Evolutionary conservation across 92 coral and sea anemone genomes (phyloP).

Genomic region (Actinernus sp.): DNA sequence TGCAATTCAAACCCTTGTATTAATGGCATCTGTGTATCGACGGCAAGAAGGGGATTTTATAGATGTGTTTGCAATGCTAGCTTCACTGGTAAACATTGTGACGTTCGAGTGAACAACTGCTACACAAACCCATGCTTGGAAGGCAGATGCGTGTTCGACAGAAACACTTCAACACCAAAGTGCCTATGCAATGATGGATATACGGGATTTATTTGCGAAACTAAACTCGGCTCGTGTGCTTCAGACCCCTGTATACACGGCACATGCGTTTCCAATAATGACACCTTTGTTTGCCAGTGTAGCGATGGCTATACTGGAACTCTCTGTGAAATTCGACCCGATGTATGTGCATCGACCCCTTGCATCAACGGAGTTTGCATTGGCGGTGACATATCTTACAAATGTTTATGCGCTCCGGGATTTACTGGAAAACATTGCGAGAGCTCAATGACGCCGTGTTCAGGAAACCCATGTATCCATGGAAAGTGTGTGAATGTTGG

Average conservation of each 20-base stretch:
- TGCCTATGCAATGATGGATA: constrained; percentile 42
- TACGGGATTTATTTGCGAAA: constrained; percentile 40
- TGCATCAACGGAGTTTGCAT: constrained; percentile 57
- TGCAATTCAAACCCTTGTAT: constrained; percentile 65
- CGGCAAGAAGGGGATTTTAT: background rate
- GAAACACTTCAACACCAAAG: too few relatives aligned
- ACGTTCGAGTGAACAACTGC: too few relatives aligned
- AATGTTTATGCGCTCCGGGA: constrained; percentile 63
- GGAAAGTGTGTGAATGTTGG: constrained; percentile 52
- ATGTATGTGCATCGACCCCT: constrained; percentile 21
- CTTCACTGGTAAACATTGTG: too few relatives aligned
- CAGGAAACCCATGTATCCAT: constrained; percentile 54
- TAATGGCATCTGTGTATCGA: constrained; percentile 39
- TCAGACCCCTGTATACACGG: constrained; percentile 49
- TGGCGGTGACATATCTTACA: constrained; percentile 20
- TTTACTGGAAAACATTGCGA: constrained; percentile 69
- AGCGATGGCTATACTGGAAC: constrained; percentile 48
- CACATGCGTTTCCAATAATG: constrained; percentile 6
- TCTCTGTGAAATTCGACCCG: constrained; percentile 40
- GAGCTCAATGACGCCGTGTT: constrained; percentile 43
- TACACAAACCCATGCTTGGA: too few relatives aligned
- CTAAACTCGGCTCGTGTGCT: constrained; percentile 2
- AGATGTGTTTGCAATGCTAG: too few relatives aligned
- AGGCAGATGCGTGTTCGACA: too few relatives aligned
- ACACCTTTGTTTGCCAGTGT: constrained; percentile 46